phyloP scores from a whole-genome alignment of 2,888 invertebrate species.

The Margaritifera margaritifera region DNA sequence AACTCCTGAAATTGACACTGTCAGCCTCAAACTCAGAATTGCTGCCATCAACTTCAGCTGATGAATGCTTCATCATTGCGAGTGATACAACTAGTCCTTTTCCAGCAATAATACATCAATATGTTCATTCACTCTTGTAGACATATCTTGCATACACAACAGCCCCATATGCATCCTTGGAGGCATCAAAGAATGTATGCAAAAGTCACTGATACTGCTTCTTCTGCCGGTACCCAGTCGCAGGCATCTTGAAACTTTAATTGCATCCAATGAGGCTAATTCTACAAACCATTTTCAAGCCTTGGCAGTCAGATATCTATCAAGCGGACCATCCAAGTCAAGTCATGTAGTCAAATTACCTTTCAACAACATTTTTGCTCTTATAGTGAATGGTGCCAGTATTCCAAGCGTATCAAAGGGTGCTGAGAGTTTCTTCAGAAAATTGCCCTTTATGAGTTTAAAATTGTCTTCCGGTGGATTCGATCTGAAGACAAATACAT shows the following conservation, averaged over 20 bases:
- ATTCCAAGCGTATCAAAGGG: constrained; percentile 24
- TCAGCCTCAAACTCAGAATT: constrained; percentile 9
- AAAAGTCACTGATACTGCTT: constrained; percentile 15
- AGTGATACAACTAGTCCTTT: constrained; percentile 26
- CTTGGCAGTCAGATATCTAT: neutral
- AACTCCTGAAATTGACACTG: constrained; percentile 2
- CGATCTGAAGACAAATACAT: constrained; percentile 20
- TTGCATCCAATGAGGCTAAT: constrained; percentile 1
- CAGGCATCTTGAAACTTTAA: constrained; percentile 30
- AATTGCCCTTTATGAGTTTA: constrained; percentile 39
- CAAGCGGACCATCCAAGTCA: constrained; percentile 21
- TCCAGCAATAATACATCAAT: constrained; percentile 9
- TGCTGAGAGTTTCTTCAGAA: constrained; percentile 14
- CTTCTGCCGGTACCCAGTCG: neutral
- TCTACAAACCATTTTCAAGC: constrained; percentile 10
- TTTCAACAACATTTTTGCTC: constrained; percentile 23
- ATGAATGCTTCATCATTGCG: constrained; percentile 16
- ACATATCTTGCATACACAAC: constrained; percentile 19
- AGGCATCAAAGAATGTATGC: constrained; percentile 36
- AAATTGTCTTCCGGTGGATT: constrained; percentile 8
- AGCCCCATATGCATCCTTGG: constrained; percentile 17
- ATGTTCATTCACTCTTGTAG: constrained; percentile 8
- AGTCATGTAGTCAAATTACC: constrained; percentile 15
- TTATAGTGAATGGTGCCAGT: constrained; percentile 12
- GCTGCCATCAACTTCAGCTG: constrained; percentile 19